phyloP scores from a whole-genome alignment of 2,888 invertebrate species.

The Ornithoptera alexandrae region DNA sequence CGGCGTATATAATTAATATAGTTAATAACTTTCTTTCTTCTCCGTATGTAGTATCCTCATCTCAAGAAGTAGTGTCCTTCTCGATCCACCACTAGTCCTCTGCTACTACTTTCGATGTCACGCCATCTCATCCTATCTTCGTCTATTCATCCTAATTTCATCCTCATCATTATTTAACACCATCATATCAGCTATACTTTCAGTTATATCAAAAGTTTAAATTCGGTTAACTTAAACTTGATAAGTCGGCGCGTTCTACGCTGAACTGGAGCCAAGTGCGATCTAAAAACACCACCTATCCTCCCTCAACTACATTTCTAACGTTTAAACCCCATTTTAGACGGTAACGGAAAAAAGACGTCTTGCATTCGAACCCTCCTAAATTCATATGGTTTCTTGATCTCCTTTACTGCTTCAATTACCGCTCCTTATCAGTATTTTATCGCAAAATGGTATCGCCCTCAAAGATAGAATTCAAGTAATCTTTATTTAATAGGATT shows the following conservation, averaged over 20 bases:
- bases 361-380: slow-evolving; percentile 17
- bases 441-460: slow-evolving; percentile 24
- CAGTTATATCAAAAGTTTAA: background rate
- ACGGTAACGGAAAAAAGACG: slow-evolving; percentile 20
- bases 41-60: no score
- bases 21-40: no score
- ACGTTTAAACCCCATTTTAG: slow-evolving; percentile 22
- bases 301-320: slow-evolving; percentile 33
- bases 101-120: no score
- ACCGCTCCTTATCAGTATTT: slow-evolving; percentile 28
- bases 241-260: slow-evolving; percentile 27
- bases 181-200: no score
- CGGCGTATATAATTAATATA: no score
- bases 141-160: no score
- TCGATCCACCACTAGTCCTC: no score
- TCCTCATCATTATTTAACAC: no score
- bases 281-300: slow-evolving; percentile 36
- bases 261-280: slow-evolving; percentile 42
- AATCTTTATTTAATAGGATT: slow-evolving; percentile 24
- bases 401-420: slow-evolving; percentile 29
- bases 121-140: no score
- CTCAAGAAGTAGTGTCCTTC: no score
- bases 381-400: slow-evolving; percentile 24
- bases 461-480: slow-evolving; percentile 14
- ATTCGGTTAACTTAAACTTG: slow-evolving; percentile 17